Evolutionary conservation across 1,140 invertebrate species (phyloP), one percentile per base, ranked within the genome.

Genomic region (Sinella curviseta): DNA sequence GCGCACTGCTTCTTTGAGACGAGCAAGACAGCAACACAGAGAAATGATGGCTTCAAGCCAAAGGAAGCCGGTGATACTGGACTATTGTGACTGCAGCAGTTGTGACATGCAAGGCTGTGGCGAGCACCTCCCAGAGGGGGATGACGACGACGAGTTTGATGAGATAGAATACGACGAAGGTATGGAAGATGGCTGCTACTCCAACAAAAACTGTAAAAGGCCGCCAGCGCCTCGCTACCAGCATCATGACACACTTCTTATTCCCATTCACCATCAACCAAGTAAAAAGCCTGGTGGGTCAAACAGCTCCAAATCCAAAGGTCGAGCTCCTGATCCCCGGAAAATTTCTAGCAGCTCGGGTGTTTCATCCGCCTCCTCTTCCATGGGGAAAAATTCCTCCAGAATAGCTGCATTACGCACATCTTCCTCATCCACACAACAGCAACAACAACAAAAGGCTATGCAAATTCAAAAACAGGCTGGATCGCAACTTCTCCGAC

Each of bases 21-120:
- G n/a, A n/a, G n/a, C n/a, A n/a, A n/a, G n/a, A 54, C 20, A 36
- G 20, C 34, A 75, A 12, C 30, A 70, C 2, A 24, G 65, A 14
- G 65, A 30, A 31, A 8, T 33, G 65, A 24, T 8, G 4, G 8
- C 4, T 33, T 31, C 2, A 70, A 33, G 65, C 31, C 65, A 31
- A n/a, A 67, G 65, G 26, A 80, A 80, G 55, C 57, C 74, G 0
- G 34, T 80, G 12, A 80, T 80, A 31, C 33, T 80, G 36, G 78
- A 80, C 48, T 80, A 80, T 31, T 80, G 78, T 70, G 78, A 80
- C 31, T 79, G 78, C 55, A 76, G 55, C 73, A 75, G 65, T 55
- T 80, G 78, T 77, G 75, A 75, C 0, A 31, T 33, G 65, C 16
- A 65, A 14, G 57, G 24, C 14, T 26, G 4, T 65, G 8, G n/a